phyloP scores from a whole-genome alignment of 1,140 invertebrate genomes.

The Drosophila oshimai region DNA sequence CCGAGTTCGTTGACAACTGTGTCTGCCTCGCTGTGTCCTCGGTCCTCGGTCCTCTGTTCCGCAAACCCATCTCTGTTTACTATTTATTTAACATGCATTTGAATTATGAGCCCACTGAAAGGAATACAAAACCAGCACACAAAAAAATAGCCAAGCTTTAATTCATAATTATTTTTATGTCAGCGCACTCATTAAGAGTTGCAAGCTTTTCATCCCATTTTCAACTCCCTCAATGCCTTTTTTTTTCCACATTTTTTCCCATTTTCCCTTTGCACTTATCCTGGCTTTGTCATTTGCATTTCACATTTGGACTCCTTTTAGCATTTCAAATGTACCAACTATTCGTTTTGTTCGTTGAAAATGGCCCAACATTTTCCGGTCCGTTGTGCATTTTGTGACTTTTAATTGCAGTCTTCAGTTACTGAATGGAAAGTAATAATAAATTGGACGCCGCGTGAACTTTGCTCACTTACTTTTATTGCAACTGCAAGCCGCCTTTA shows the following conservation, averaged over 20 bases:
- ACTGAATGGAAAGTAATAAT: conserved; percentile 38
- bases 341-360: conserved; percentile 52
- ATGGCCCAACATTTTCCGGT: conserved; percentile 47
- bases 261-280: conserved; percentile 7
- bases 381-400: conserved; percentile 52
- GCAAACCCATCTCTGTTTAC: conserved; percentile 21
- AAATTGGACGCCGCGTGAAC: conserved; percentile 17
- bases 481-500: not conserved
- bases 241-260: not conserved
- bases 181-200: conserved; percentile 75
- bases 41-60: not conserved
- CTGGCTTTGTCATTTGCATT: conserved; percentile 73
- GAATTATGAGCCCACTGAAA: conserved; percentile 68
- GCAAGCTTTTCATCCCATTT: conserved; percentile 36
- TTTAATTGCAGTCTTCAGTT: conserved; percentile 47
- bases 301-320: conserved; percentile 49
- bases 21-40: not conserved
- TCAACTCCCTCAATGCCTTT: not conserved
- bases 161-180: conserved; percentile 81
- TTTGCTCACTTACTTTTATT: not conserved
- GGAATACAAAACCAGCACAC: conserved; percentile 8
- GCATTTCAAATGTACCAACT: conserved; percentile 60
- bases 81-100: conserved; percentile 64
- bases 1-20: conserved; percentile 69
- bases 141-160: conserved; percentile 59